Evolutionary conservation across 2,113 vertebrate genomes (phyloP).

Genomic region (Greenwoodochromis staneri): DNA sequence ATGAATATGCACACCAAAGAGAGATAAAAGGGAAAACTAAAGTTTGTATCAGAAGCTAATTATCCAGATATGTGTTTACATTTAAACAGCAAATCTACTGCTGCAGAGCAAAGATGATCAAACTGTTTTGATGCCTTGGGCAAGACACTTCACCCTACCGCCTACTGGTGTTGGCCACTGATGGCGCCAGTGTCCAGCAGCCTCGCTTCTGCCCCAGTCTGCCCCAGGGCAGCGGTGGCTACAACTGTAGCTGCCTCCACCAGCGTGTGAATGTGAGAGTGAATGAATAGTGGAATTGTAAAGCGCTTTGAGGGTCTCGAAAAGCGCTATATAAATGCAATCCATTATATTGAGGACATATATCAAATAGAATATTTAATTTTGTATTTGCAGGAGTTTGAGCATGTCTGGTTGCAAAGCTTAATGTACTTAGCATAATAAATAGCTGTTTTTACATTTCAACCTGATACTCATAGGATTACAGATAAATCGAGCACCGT

Average conservation of each 20-base stretch:
- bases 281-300: accelerated
- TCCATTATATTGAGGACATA: neutral
- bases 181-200: neutral
- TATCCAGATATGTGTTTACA: neutral
- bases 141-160: neutral
- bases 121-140: neutral
- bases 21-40: neutral
- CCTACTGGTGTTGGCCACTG: neutral
- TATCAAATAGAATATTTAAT: neutral
- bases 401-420: neutral
- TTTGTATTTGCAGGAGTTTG: neutral
- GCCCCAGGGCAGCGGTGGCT: neutral
- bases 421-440: accelerated
- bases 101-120: neutral
- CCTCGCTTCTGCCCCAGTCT: accelerated
- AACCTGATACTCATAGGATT: neutral
- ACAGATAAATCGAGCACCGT: neutral
- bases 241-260: neutral
- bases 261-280: neutral
- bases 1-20: neutral
- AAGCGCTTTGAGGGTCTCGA: accelerated
- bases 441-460: neutral
- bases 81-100: neutral
- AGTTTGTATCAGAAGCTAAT: neutral
- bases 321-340: accelerated